These are phyloP conservation scores for Meles meles DNA, from an alignment of 2,113 vertebrate species.

Conservation along the genomic window DNA sequence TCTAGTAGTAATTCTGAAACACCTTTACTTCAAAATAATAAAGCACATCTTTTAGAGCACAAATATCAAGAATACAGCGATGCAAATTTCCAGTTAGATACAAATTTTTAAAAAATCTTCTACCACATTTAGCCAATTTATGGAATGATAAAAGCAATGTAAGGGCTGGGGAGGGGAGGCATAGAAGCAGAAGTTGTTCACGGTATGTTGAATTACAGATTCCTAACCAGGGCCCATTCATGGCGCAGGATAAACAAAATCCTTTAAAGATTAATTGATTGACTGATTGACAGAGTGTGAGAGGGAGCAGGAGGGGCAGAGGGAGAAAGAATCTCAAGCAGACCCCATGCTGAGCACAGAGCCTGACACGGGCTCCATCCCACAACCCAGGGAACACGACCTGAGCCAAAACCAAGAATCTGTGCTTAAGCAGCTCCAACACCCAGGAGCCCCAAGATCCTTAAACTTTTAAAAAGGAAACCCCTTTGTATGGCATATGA, in stretches of 20 bases:
- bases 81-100: constrained; percentile 5
- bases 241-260: neutral
- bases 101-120: neutral
- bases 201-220: neutral
- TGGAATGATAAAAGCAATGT: neutral
- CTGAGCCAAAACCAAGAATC: neutral
- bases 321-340: neutral
- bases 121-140: neutral
- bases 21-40: constrained; percentile 32
- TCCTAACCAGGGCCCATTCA: neutral
- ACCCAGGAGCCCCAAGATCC: neutral
- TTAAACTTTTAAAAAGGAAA: neutral
- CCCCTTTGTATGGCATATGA: neutral
- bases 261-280: neutral
- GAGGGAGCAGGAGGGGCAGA: neutral
- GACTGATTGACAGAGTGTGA: neutral
- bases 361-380: neutral
- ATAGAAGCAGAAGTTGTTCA: neutral
- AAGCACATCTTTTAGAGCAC: neutral
- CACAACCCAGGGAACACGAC: neutral
- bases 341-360: neutral
- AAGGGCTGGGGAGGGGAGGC: no score
- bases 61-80: neutral
- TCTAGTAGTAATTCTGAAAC: constrained; percentile 17
- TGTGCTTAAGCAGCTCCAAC: neutral